These are phyloP conservation scores for Mormyrus iriodes DNA, from an alignment of 2,113 vertebrate genomes.

Conservation along the genomic window DNA sequence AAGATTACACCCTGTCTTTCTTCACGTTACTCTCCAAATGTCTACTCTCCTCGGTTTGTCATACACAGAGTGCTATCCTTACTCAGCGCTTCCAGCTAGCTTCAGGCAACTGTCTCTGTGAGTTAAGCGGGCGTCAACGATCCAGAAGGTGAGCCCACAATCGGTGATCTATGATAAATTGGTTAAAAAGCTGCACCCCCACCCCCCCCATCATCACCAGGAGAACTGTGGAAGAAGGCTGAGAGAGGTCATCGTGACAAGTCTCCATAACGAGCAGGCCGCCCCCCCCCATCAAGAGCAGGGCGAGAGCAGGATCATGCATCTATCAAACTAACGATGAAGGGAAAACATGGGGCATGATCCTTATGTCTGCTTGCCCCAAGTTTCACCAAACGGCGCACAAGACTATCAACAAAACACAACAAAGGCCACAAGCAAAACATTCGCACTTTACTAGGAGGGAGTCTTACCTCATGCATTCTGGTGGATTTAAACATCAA, in stretches of 20 bases:
- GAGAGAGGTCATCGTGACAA: conserved; percentile 40
- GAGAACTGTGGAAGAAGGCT: conserved; percentile 40
- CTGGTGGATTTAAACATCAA: background rate
- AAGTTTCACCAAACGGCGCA: background rate
- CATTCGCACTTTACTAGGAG: background rate
- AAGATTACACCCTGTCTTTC: background rate
- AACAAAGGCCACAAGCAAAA: background rate
- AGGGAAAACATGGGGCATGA: background rate
- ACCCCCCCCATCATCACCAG: conserved; percentile 48
- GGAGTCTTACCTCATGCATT: background rate
- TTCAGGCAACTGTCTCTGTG: conserved; percentile 93
- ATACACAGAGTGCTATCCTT: conserved; percentile 74
- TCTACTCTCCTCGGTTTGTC: conserved; percentile 61
- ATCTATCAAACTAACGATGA: background rate
- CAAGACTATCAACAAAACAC: background rate
- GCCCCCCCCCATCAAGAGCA: background rate
- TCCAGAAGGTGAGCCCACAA: conserved; percentile 76
- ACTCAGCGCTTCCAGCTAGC: conserved; percentile 79
- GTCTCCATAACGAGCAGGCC: conserved; percentile 47
- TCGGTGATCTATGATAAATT: conserved; percentile 93
- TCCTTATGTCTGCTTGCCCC: background rate
- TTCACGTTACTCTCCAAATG: conserved; percentile 19
- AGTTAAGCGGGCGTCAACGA: conserved; percentile 80
- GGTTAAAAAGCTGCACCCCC: conserved; percentile 71
- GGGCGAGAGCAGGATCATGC: background rate